Evolutionary conservation across 1,140 invertebrate genomes (phyloP).

Genomic region (Bombus fervidus): DNA sequence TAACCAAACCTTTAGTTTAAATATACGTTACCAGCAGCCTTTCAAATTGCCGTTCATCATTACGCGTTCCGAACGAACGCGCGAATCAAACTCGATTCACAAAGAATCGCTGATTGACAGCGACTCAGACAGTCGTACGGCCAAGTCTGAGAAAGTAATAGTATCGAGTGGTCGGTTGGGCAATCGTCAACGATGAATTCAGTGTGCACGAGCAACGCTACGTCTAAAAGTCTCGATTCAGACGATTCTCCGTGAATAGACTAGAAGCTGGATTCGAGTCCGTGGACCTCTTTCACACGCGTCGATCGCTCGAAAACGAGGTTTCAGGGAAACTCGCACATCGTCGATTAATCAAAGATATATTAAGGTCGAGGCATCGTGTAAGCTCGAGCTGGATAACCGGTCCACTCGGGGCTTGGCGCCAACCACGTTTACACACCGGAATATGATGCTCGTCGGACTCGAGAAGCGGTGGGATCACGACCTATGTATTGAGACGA

Average conservation of each 20-base stretch:
- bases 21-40: not conserved
- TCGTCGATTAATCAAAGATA: conserved; percentile 40
- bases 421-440: conserved; percentile 23
- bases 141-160: conserved; percentile 7
- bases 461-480: conserved; percentile 22
- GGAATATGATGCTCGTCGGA: conserved; percentile 30
- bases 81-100: not conserved
- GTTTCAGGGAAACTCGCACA: conserved; percentile 30
- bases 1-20: not conserved
- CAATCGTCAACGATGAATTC: conserved; percentile 27
- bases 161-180: conserved; percentile 14
- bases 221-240: not conserved
- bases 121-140: too few relatives aligned
- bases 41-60: not conserved
- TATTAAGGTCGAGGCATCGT: conserved; percentile 33
- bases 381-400: conserved; percentile 27
- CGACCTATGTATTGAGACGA: conserved; percentile 40
- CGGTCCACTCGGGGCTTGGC: conserved; percentile 36
- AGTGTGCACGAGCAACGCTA: not conserved
- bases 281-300: conserved; percentile 30
- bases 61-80: not conserved
- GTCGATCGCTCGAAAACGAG: conserved; percentile 15
- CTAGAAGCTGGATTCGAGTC: not conserved
- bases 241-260: not conserved
- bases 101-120: conserved; percentile 31